These are phyloP conservation scores for Acanthurus leucopareius DNA, from an alignment of 2,797 vertebrate genomes.

Conservation along the genomic window DNA sequence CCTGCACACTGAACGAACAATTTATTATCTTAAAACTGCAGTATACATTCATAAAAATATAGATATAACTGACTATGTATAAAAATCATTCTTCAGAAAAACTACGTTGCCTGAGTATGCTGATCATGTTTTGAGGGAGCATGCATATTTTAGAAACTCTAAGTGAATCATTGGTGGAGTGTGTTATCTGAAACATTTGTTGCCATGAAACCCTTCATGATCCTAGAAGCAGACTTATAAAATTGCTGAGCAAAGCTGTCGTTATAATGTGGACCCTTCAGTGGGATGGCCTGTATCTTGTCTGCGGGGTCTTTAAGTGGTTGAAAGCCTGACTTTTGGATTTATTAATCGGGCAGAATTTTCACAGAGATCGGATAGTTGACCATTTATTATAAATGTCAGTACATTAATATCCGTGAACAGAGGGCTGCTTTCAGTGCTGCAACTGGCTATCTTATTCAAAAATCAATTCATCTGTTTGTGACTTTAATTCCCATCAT, in stretches of 20 bases:
- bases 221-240: not conserved
- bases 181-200: not conserved
- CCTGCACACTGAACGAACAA: not conserved
- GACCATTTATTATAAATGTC: not conserved
- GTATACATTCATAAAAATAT: not conserved
- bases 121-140: not conserved
- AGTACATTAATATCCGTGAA: not conserved
- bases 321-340: not conserved
- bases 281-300: not conserved
- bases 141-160: not conserved
- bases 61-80: not conserved
- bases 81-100: not conserved
- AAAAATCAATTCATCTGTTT: not conserved
- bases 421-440: not conserved
- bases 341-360: no score
- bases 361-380: not conserved
- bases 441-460: not conserved
- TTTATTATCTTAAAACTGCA: not conserved
- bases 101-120: not conserved
- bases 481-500: not conserved
- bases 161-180: not conserved
- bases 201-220: not conserved
- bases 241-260: not conserved
- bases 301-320: not conserved
- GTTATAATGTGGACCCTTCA: not conserved